A percentile compares a stretch with the other conserved stretches of the same genome.
Evolutionary conservation across 2,888 invertebrate genomes (phyloP).

Genomic region (Dryococelus australis): DNA sequence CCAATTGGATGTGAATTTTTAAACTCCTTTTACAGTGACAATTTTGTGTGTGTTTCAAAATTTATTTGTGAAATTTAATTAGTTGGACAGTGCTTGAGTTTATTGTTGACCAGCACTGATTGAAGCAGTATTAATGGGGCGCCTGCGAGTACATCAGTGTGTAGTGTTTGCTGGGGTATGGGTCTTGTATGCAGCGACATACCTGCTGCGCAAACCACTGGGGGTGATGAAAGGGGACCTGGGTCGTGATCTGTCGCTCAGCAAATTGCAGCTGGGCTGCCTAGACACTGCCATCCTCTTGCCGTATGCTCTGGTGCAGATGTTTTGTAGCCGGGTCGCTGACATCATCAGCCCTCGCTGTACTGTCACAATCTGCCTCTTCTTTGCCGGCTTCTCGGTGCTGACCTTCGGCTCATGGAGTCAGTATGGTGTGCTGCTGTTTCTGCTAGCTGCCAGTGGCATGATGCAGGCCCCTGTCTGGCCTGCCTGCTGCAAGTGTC

Average conservation of each 20-base stretch:
- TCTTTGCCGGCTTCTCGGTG: slow-evolving; percentile 57
- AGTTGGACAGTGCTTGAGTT: not conserved
- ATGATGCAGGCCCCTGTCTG: slow-evolving; percentile 59
- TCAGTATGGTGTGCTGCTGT: slow-evolving; percentile 53
- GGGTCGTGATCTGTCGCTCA: slow-evolving; percentile 55
- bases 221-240: slow-evolving; percentile 60
- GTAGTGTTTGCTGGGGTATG: slow-evolving; percentile 49
- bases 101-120: not conserved
- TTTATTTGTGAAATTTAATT: too few relatives aligned
- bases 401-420: slow-evolving; percentile 58
- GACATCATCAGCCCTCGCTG: slow-evolving; percentile 58
- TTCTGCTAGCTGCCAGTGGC: slow-evolving; percentile 58
- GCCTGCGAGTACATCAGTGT: slow-evolving; percentile 46
- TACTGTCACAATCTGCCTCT: slow-evolving; percentile 57
- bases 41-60: too few relatives aligned
- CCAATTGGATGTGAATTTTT: too few relatives aligned
- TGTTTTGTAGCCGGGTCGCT: slow-evolving; percentile 57
- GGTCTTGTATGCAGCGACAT: slow-evolving; percentile 53
- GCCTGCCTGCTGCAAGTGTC: slow-evolving; percentile 59
- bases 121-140: slow-evolving; percentile 23
- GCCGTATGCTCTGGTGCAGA: slow-evolving; percentile 59
- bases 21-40: too few relatives aligned
- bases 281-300: slow-evolving; percentile 59
- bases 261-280: slow-evolving; percentile 57
- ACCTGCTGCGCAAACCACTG: slow-evolving; percentile 59